Evolutionary conservation across 2,113 vertebrate genomes (phyloP).

Genomic region (Apteryx mantelli): DNA sequence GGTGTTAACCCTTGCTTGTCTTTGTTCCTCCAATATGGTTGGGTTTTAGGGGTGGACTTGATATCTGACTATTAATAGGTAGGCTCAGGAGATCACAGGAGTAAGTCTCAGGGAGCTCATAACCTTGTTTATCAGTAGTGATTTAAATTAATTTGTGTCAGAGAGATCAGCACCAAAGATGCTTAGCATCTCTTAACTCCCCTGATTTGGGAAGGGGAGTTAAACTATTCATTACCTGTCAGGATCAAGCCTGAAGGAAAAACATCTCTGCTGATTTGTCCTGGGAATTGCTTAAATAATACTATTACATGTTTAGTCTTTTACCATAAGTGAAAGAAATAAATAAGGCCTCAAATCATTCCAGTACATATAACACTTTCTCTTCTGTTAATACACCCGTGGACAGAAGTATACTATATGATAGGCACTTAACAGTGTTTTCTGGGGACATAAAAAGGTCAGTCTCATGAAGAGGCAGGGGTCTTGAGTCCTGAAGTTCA

Average conservation of each 20-base stretch:
- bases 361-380: neutral
- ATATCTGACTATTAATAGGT: neutral
- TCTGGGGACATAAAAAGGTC: neutral
- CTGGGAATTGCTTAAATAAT: constrained; percentile 18
- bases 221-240: neutral
- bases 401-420: neutral
- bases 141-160: neutral
- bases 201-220: neutral
- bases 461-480: neutral
- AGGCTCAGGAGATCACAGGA: neutral
- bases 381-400: neutral
- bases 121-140: neutral
- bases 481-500: neutral
- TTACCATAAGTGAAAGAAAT: neutral
- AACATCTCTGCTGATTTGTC: neutral
- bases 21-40: neutral
- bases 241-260: neutral
- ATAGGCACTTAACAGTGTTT: neutral
- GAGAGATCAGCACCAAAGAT: neutral
- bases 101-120: neutral
- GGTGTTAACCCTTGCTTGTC: neutral
- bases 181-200: neutral
- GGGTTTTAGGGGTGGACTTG: neutral
- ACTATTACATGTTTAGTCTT: neutral
- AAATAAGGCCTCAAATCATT: neutral